Evolutionary conservation across 1,140 invertebrate genomes (phyloP), one percentile per base, ranked within the genome.

Genomic region (Archivesica marissinica): DNA sequence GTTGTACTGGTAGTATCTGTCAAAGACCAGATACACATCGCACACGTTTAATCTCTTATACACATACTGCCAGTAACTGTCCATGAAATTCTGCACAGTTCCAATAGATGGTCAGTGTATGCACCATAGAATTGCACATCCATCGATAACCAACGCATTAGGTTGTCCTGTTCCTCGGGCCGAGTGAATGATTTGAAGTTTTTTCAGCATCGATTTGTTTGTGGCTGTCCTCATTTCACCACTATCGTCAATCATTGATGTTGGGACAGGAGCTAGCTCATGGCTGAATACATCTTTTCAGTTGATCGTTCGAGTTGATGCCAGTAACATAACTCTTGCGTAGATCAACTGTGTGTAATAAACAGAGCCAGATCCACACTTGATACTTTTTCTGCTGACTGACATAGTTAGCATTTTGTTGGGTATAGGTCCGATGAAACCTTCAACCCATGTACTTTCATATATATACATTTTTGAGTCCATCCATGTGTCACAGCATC

Each of bases 381-480:
- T 74, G 20, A 74, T n/a, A 20, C n/a, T 13, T 13, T 74, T 50
- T 50, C 28, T 74, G 7, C 13, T 50, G n/a, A 47, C 25, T 25
- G 38, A 39, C 70, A 74, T 47, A 23, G 70, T 74, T 17, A 74
- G 39, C n/a, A 74, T 44, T 30, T 74, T 74, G 15, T 74, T 74
- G 17, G 38, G 20, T 28, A 74, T 47, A 17, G 17, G 44, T 20
- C 28, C 28, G 41, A 47, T 20, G 39, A 74, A 13, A n/a, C 38
- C 41, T 25, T 74, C 1, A 0, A 38, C 33, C 38, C 11, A 70
- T 41, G 30, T 33, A 25, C 17, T 50, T 74, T 74, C 70, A 50
- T 41, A 74, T 28, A 15, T 23, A 23, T 11, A 23, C 41, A 74
- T 44, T 47, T 47, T n/a, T n/a, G n/a, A n/a, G 70, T 50, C 39